Evolutionary conservation across 1,140 invertebrate genomes (phyloP), one percentile per base, ranked within the genome.

Genomic region (Sesamia nonagrioides): DNA sequence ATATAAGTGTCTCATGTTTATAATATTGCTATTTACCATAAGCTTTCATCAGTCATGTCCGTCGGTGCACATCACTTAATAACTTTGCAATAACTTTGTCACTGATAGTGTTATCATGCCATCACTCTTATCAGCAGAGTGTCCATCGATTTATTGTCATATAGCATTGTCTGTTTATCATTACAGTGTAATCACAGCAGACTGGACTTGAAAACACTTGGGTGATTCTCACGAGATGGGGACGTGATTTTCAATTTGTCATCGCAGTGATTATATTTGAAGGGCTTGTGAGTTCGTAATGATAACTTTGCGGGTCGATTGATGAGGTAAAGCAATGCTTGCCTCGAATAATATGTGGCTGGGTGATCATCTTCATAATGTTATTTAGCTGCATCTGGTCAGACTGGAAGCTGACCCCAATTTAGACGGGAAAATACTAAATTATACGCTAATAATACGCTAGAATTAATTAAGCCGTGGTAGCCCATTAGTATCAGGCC

Each of bases 101-200:
- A 63, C 33, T 13, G 73, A 75, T 75, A 75, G 73, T 45, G 42
- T 5, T 75, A 75, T 75, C 73, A 18, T 11, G 15, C 15, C 35
- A 56, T 56, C 68, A 21, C 15, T n/a, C 17, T 78, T 78, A 78
- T 78, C 77, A 21, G 17, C n/a, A 13, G 15, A 61, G 56, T 42
- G 52, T 48, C 56, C 66, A 50, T 61, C 66, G 52, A 72, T 48
- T 71, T 58, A 54, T 56, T 78, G 77, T 78, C 77, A 78, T 78
- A 72, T 78, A 78, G 52, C 72, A 72, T 78, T 48, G 73, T 50
- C 74, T 35, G 40, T 69, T 72, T 78, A 78, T 78, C 77, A 40
- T 15, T 61, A 52, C 71, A 56, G 27, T 58, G 42, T 63, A 79
- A 79, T 79, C 78, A 79, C 60, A 3, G 78, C 61, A 13, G 11